phyloP scores from a whole-genome alignment of 2,888 invertebrate genomes.

The Pasiphila rectangulata region DNA sequence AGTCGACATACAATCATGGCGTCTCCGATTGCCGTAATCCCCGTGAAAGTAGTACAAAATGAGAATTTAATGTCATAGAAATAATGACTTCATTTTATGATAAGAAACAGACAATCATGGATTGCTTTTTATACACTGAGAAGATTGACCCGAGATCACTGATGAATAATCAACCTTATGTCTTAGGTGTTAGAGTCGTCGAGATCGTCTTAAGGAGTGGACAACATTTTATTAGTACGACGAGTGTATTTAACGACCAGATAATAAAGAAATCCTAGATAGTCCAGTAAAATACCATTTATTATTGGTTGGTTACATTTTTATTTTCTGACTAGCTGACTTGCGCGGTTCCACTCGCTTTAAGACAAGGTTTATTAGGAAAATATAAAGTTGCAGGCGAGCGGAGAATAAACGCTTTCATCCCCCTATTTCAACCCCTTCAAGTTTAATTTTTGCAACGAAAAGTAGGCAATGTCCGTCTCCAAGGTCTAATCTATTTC shows the following conservation, averaged over 20 bases:
- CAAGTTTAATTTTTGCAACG: too few species aligned
- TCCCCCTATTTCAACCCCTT: not conserved
- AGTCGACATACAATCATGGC: too few species aligned
- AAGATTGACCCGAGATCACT: conserved; percentile 13
- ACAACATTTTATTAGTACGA: conserved; percentile 15
- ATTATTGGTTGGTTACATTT: too few species aligned
- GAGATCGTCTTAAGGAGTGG: not conserved
- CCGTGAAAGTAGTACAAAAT: conserved; percentile 26
- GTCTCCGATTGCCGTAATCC: conserved; percentile 5
- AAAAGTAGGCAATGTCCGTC: too few species aligned
- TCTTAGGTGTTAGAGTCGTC: not conserved
- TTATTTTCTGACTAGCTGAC: not conserved
- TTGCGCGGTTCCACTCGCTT: too few species aligned
- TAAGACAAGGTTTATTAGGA: too few species aligned
- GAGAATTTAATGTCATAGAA: conserved; percentile 36
- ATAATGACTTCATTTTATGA: conserved; percentile 37
- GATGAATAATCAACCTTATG: not conserved
- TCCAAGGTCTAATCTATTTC: too few species aligned
- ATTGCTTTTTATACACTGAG: conserved; percentile 30
- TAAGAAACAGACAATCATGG: conserved; percentile 34
- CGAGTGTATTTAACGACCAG: conserved; percentile 20
- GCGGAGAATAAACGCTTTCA: too few species aligned
- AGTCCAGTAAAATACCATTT: not conserved
- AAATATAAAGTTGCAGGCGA: too few species aligned
- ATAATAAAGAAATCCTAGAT: conserved; percentile 6